Evolutionary conservation across 2,888 invertebrate genomes (phyloP), one percentile per base, ranked within the genome.

Genomic region (Melanargia galathea): DNA sequence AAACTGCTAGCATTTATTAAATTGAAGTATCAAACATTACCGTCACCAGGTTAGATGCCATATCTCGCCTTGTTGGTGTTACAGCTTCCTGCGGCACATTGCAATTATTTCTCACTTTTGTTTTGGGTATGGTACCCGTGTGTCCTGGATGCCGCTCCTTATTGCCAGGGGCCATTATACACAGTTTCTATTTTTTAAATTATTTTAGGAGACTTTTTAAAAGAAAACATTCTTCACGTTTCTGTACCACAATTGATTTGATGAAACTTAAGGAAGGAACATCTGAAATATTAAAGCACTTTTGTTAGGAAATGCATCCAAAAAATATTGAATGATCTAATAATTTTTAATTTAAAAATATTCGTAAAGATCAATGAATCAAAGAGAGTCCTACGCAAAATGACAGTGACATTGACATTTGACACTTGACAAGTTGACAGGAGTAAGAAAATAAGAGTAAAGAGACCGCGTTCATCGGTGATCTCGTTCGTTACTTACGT

Each of bases 91-190:
- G 92, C 16, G 92, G 92, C 24, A 92, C 92, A 86, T 92, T 90
- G 83, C 93, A 93, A 80, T 93, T 93, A 77, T 93, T 93, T 71
- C 92, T 86, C 63, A 91, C 88, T 85, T 93, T 93, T 60, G 92
- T 91, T 87, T 94, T 94, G 71, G 95, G 94, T 75, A 94, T 94
- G 45, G 95, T 94, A 72, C 95, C 95, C 74, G 94, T 94, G 75
- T 90, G 90, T 75, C 84, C 82, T 75, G 90, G 83, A 76, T 90
- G 89, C 66, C 91, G 81, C 74, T 90, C 90, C 80, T 90, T 90
- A 80, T 89, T 90, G 72, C 90, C 90, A 81, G 91, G 91, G 81
- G 91, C 90, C 91, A 91, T 90, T 87, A 84, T 78, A 77, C 67
- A 78, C 74, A 58, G 24, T 26, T 56, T 56, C 20, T 43, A 18